Conservation (phyloP, 2,888 invertebrate species). For the Cepaea hortensis region DNA sequence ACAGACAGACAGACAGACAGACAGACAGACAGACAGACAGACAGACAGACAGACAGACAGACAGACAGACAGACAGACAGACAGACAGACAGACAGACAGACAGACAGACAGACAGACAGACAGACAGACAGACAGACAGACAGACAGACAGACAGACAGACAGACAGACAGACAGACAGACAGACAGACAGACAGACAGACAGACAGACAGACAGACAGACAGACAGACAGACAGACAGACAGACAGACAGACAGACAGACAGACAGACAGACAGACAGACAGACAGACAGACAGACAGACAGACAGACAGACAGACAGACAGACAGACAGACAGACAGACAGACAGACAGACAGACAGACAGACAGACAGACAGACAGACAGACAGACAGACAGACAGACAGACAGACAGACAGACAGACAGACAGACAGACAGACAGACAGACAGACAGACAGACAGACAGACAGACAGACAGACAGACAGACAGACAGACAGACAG, state of each 20-base stretch:
- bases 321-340: conserved; percentile 35
- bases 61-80: background rate
- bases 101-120: background rate
- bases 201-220: background rate
- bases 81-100: background rate
- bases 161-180: conserved; percentile 13
- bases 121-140: conserved; percentile 32
- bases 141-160: conserved; percentile 34
- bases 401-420: conserved; percentile 4
- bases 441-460: background rate
- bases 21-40: background rate
- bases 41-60: background rate
- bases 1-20: background rate
- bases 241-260: conserved; percentile 20
- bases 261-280: conserved; percentile 37
- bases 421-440: background rate
- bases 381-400: conserved; percentile 37
- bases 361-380: conserved; percentile 38
- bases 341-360: conserved; percentile 37
- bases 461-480: background rate
- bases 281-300: conserved; percentile 31
- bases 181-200: background rate
- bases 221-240: background rate
- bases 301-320: conserved; percentile 29
- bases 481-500: background rate